A percentile compares a stretch with the other conserved stretches of the same genome.
These are phyloP conservation scores for Dendrolimus houi DNA, from an alignment of 2,888 invertebrate genomes.

Conservation along the genomic window DNA sequence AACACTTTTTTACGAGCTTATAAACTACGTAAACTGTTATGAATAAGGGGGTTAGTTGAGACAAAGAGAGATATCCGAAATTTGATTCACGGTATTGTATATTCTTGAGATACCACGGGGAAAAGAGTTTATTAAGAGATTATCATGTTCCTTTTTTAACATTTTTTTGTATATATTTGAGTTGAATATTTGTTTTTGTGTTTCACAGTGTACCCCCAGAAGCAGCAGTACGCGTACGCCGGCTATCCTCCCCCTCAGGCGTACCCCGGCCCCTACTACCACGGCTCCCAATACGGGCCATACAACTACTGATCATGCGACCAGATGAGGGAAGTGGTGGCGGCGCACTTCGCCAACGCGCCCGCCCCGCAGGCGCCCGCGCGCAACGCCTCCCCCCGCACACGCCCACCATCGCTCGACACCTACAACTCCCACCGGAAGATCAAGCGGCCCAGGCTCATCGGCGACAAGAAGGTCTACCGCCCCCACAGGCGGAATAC, in stretches of 20 bases:
- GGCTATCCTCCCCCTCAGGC: conserved; percentile 89
- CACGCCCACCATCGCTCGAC: conserved; percentile 30
- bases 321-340: conserved; percentile 72
- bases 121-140: no score
- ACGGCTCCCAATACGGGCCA: conserved; percentile 94
- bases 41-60: no score
- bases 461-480: conserved; percentile 53
- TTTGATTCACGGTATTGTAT: no score
- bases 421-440: conserved; percentile 67
- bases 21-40: no score
- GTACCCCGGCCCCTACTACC: conserved; percentile 92
- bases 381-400: conserved; percentile 42
- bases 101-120: no score
- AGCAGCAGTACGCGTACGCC: conserved; percentile 94
- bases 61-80: no score
- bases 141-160: no score
- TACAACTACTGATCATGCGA: conserved; percentile 89
- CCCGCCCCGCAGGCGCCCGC: conserved; percentile 69
- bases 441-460: conserved; percentile 41
- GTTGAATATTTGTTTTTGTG: background rate
- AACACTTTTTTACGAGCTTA: no score
- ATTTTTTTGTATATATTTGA: no score
- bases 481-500: conserved; percentile 52
- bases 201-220: conserved; percentile 91
- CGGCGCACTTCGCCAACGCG: conserved; percentile 61